These are phyloP conservation scores for Tryphoninae sp. DNA, from an alignment of 2,888 invertebrate genomes.

Conservation along the genomic window DNA sequence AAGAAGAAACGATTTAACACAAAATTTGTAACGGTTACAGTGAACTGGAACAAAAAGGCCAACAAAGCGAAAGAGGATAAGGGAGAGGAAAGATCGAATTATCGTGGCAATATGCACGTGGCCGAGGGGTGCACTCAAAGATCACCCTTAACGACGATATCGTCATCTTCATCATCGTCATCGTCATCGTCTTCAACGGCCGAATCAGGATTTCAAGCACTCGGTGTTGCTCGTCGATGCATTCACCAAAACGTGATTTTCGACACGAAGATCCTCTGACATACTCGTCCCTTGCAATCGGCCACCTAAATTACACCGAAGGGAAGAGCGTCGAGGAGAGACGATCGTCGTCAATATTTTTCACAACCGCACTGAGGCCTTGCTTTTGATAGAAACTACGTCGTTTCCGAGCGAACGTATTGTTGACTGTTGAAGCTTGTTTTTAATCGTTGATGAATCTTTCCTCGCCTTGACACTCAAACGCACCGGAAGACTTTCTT, in stretches of 20 bases:
- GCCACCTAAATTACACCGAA: background rate
- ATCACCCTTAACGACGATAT: conserved; percentile 58
- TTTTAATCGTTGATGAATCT: conserved; percentile 10
- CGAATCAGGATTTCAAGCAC: conserved; percentile 41
- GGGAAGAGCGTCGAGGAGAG: background rate
- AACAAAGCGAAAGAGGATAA: background rate
- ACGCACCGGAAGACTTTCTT: no score
- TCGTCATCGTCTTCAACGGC: conserved; percentile 56
- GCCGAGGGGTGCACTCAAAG: conserved; percentile 67
- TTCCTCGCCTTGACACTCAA: background rate
- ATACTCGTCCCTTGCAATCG: conserved; percentile 63
- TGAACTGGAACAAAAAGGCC: background rate
- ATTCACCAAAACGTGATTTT: conserved; percentile 40
- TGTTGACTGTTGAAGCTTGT: conserved; percentile 35
- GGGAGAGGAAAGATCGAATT: conserved; percentile 32
- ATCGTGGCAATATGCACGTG: conserved; percentile 72
- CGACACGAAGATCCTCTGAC: conserved; percentile 70
- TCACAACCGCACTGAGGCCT: conserved; percentile 54
- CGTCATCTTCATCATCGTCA: conserved; percentile 34
- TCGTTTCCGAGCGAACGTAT: conserved; percentile 20
- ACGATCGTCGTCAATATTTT: conserved; percentile 24
- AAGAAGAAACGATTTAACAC: background rate
- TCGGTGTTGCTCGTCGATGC: conserved; percentile 30
- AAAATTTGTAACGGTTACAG: conserved; percentile 1
- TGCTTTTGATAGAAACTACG: conserved; percentile 17